Percentiles rank a stretch among this genome's conserved stretches.
phyloP scores from a whole-genome alignment of 2,888 invertebrate genomes.

The Cynaeus angustus region DNA sequence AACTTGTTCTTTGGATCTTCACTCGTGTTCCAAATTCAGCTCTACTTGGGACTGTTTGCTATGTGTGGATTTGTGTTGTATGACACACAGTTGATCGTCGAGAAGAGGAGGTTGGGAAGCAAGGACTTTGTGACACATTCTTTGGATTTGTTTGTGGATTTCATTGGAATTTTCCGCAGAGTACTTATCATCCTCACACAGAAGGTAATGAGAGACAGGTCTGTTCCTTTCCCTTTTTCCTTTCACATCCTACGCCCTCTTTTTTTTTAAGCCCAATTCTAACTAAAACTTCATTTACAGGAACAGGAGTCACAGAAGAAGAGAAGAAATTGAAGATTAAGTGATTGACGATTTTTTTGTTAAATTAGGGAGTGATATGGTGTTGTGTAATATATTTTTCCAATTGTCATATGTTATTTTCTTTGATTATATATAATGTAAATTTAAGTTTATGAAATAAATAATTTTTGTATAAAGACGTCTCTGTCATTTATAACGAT shows the following conservation, averaged over 20 bases:
- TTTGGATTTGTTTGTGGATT: constrained; percentile 95
- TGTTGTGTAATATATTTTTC: constrained; percentile 43
- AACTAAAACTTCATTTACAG: constrained; percentile 60
- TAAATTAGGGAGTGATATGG: constrained; percentile 46
- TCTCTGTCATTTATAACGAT: background rate
- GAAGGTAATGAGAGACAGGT: constrained; percentile 78
- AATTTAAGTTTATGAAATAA: constrained; percentile 46
- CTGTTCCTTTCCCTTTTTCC: constrained; percentile 50
- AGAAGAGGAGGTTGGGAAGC: constrained; percentile 91
- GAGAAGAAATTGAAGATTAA: constrained; percentile 64
- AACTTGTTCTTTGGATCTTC: constrained; percentile 91
- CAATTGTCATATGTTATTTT: constrained; percentile 41
- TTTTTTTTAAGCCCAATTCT: background rate
- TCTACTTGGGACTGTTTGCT: constrained; percentile 90
- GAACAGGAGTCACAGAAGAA: constrained; percentile 69
- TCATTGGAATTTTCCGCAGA: constrained; percentile 94
- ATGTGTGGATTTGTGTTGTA: constrained; percentile 97
- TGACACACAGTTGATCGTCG: constrained; percentile 97
- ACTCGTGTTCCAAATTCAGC: constrained; percentile 83
- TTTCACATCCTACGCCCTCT: constrained; percentile 47
- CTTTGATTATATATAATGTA: constrained; percentile 37
- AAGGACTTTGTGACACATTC: constrained; percentile 95
- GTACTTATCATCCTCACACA: constrained; percentile 92
- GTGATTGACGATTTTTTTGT: constrained; percentile 35
- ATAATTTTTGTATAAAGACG: constrained; percentile 37